Evolutionary conservation across 2,797 vertebrate species (phyloP).

Genomic region (Limosa lapponica): DNA sequence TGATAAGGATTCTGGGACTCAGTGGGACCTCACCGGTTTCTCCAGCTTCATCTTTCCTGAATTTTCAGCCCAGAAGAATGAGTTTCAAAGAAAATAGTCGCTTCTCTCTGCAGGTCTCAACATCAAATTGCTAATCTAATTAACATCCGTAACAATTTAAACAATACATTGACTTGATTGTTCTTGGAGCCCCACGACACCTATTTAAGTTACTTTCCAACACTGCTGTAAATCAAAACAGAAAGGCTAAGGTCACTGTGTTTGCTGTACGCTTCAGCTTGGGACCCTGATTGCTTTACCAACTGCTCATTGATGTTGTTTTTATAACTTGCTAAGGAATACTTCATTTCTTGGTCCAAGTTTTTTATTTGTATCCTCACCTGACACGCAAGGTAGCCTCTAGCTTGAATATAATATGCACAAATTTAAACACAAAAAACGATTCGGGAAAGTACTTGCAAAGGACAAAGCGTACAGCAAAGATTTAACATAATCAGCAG

Average conservation of each 20-base stretch:
- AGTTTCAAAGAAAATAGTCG: conserved; percentile 65
- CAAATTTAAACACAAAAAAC: not conserved
- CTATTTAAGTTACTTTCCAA: conserved; percentile 75
- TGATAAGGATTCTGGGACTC: conserved; percentile 70
- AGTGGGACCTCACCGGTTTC: conserved; percentile 61
- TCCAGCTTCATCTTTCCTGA: conserved; percentile 66
- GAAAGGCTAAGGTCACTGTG: conserved; percentile 50
- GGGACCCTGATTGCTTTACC: conserved; percentile 78
- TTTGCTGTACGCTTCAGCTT: conserved; percentile 63
- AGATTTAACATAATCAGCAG: not conserved
- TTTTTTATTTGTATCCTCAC: conserved; percentile 4
- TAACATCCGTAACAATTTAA: conserved; percentile 74
- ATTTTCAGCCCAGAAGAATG: conserved; percentile 69
- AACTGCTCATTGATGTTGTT: conserved; percentile 75
- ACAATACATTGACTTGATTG: conserved; percentile 68
- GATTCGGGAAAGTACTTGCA: not conserved
- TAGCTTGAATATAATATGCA: not conserved
- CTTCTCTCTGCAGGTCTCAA: conserved; percentile 59
- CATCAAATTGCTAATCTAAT: conserved; percentile 79
- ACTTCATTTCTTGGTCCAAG: conserved; percentile 18
- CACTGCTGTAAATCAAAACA: conserved; percentile 73
- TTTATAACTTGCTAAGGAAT: conserved; percentile 57
- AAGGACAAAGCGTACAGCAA: not conserved
- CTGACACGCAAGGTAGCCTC: not conserved
- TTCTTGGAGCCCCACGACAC: conserved; percentile 60